phyloP scores from a whole-genome alignment of 2,113 vertebrate species.

The Muntiacus muntjak region DNA sequence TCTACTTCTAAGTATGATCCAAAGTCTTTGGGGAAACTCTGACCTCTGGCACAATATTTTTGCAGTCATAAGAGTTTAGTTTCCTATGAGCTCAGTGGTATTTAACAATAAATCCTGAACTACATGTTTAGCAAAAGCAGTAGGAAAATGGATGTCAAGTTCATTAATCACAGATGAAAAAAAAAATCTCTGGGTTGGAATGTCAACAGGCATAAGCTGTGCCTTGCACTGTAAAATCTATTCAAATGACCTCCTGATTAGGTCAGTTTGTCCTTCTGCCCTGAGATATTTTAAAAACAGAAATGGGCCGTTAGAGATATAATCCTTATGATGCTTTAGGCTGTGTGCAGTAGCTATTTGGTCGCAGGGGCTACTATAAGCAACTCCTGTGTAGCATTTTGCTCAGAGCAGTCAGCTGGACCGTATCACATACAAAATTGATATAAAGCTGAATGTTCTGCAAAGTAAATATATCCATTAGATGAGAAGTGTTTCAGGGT shows the following conservation, averaged over 20 bases:
- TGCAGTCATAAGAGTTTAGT: slow-evolving; percentile 77
- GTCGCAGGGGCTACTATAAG: slow-evolving; percentile 11
- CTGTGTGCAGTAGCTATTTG: slow-evolving; percentile 25
- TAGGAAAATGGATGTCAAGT: slow-evolving; percentile 82
- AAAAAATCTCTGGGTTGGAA: slow-evolving; percentile 71
- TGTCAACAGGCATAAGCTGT: slow-evolving; percentile 78
- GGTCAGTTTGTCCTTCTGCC: slow-evolving; percentile 79
- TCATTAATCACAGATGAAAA: slow-evolving; percentile 83
- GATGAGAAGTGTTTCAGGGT: slow-evolving; percentile 60
- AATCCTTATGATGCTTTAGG: slow-evolving; percentile 65
- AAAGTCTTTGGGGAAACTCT: slow-evolving; percentile 67
- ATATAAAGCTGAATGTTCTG: slow-evolving; percentile 47
- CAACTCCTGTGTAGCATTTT: slow-evolving; percentile 44
- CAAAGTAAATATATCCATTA: slow-evolving; percentile 58
- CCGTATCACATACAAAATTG: slow-evolving; percentile 30
- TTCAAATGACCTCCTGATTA: slow-evolving; percentile 75
- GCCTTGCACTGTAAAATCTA: slow-evolving; percentile 75
- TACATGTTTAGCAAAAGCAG: slow-evolving; percentile 78
- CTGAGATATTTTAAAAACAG: slow-evolving; percentile 66
- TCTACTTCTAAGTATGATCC: slow-evolving; percentile 53
- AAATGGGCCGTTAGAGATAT: slow-evolving; percentile 67
- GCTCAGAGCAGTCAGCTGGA: slow-evolving; percentile 58
- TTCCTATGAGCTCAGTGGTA: slow-evolving; percentile 82
- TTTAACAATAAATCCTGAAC: slow-evolving; percentile 80
- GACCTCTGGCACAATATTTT: slow-evolving; percentile 75